These are phyloP conservation scores for Epizoanthus illoricatus DNA, from an alignment of 92 coral and sea anemone genomes.

Conservation along the genomic window DNA sequence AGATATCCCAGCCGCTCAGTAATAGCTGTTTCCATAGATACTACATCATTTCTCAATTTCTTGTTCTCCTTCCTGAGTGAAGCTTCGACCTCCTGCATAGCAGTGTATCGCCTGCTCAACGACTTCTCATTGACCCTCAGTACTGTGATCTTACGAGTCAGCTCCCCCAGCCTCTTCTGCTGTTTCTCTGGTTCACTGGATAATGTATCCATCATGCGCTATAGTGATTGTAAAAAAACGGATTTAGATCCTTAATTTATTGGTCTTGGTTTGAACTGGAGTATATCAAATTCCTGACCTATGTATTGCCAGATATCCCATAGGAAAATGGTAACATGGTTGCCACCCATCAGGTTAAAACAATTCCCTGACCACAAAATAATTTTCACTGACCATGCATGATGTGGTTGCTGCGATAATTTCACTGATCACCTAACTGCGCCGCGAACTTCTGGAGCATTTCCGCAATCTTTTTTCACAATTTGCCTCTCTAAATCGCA, in stretches of 20 bases:
- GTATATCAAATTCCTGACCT: too few species aligned
- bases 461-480: too few species aligned
- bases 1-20: conserved; percentile 85
- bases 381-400: too few species aligned
- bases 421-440: too few species aligned
- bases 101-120: conserved; percentile 91
- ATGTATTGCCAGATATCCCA: not conserved
- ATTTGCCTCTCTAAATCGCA: too few species aligned
- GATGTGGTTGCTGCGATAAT: too few species aligned
- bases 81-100: conserved; percentile 98
- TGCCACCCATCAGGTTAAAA: too few species aligned
- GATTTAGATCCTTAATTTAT: not conserved
- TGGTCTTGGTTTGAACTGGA: not conserved
- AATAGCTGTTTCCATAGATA: conserved; percentile 93
- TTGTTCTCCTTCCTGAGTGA: conserved; percentile 91
- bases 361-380: too few species aligned
- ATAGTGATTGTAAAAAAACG: not conserved
- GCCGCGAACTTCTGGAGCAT: too few species aligned
- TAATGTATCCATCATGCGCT: conserved; percentile 81
- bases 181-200: conserved; percentile 88
- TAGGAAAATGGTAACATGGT: too few species aligned
- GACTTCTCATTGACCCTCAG: conserved; percentile 95
- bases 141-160: conserved; percentile 92
- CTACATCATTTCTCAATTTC: conserved; percentile 82
- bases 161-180: conserved; percentile 81